These are phyloP conservation scores for Drosophila sordidula DNA, from an alignment of 2,888 invertebrate genomes.

Conservation along the genomic window DNA sequence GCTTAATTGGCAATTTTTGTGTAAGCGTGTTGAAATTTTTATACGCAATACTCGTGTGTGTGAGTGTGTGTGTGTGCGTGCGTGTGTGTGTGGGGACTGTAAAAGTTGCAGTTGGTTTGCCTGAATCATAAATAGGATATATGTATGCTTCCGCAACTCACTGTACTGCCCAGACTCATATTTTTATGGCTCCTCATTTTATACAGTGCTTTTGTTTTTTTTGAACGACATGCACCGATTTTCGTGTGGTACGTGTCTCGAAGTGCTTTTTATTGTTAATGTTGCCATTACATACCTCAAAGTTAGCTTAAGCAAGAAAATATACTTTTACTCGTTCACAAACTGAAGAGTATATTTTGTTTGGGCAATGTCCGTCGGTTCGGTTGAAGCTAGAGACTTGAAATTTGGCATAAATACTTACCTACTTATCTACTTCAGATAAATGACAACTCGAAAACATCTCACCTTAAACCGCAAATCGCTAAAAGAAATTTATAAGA, in stretches of 20 bases:
- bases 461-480: too few relatives aligned
- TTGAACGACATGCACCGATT: slow-evolving; percentile 52
- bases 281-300: slow-evolving; percentile 7
- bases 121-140: slow-evolving; percentile 42
- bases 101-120: slow-evolving; percentile 42
- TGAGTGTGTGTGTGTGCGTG: slow-evolving; percentile 5
- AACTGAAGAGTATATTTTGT: too few relatives aligned
- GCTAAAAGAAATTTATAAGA: too few relatives aligned
- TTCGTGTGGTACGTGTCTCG: slow-evolving; percentile 10
- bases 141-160: slow-evolving; percentile 22
- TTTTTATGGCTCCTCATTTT: slow-evolving; percentile 20
- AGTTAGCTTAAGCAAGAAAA: background rate
- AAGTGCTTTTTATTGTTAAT: background rate
- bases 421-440: too few relatives aligned
- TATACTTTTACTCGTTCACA: too few relatives aligned
- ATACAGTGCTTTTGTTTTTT: slow-evolving; percentile 12
- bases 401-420: too few relatives aligned
- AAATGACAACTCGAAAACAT: too few relatives aligned
- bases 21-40: slow-evolving; percentile 73
- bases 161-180: slow-evolving; percentile 23
- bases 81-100: slow-evolving; percentile 25
- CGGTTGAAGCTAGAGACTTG: too few relatives aligned
- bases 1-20: slow-evolving; percentile 79
- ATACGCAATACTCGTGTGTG: slow-evolving; percentile 29
- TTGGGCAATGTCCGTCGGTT: too few relatives aligned